Conservation (phyloP, 2,797 vertebrate species). For the Sarcoramphus papa region DNA sequence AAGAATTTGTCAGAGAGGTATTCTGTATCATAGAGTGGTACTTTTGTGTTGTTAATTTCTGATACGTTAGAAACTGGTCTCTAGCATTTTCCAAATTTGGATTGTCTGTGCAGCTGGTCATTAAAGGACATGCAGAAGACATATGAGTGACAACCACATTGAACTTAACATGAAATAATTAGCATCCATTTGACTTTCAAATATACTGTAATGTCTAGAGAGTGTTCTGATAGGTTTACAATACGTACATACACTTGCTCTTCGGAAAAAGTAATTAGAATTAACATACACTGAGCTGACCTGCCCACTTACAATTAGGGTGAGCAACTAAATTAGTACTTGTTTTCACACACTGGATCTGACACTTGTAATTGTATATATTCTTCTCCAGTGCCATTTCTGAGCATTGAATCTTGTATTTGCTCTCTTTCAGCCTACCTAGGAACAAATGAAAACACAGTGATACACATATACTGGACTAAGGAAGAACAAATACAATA, state of each 20-base stretch:
- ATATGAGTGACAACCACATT: not conserved
- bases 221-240: not conserved
- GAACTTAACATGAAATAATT: conserved; percentile 33
- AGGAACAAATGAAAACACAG: not conserved
- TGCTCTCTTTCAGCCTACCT: not conserved
- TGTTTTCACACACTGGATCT: not conserved
- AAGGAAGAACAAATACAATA: not conserved
- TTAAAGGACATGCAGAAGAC: not conserved
- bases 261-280: not conserved
- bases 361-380: not conserved
- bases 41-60: not conserved
- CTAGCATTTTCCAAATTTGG: not conserved
- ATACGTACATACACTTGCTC: not conserved
- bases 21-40: not conserved
- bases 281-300: not conserved
- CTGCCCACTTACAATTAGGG: not conserved
- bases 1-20: not conserved
- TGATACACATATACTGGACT: not conserved
- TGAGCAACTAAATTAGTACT: not conserved
- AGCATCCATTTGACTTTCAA: conserved; percentile 37
- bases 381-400: not conserved
- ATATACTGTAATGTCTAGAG: not conserved
- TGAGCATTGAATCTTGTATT: not conserved
- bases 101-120: not conserved
- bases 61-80: not conserved